Evolutionary conservation across 1,140 invertebrate genomes (phyloP), one percentile per base, ranked within the genome.

Genomic region (Bathynomus jamesi): DNA sequence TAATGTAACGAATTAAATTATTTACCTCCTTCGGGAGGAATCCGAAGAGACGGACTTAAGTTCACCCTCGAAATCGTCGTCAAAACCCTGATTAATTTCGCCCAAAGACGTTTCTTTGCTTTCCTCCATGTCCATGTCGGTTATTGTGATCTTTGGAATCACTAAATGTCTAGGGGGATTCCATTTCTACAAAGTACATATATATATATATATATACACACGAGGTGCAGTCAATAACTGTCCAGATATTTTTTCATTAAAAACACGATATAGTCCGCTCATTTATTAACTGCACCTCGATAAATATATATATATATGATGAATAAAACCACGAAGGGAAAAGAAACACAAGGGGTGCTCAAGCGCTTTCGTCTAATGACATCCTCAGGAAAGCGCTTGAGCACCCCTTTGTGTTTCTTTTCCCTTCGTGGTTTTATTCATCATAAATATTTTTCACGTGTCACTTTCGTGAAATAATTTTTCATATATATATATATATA

Each of bases 401-500:
- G n/a, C n/a, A n/a, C n/a, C n/a, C n/a, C n/a, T n/a, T n/a, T n/a
- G n/a, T n/a, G n/a, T n/a, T n/a, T n/a, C n/a, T n/a, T n/a, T n/a
- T n/a, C n/a, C n/a, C n/a, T n/a, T n/a, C n/a, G n/a, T n/a, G n/a
- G n/a, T n/a, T n/a, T n/a, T n/a, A n/a, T n/a, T n/a, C n/a, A n/a
- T n/a, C n/a, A n/a, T n/a, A n/a, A n/a, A n/a, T n/a, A n/a, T n/a
- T n/a, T n/a, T n/a, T n/a, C n/a, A 40, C 32, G 7, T 40, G 32
- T 40, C 32, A 8, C 32, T 40, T 8, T 40, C 17, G 7, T 40
- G 7, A 8, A 40, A 8, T 40, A 40, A 17, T 7, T 40, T 40
- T 40, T 40, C 21, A 53, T 53, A 53, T 53, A 53, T 53, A 53
- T 53, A 53, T 53, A 53, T 53, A 53, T 53, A 53, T 53, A 53